Evolutionary conservation across 2,888 invertebrate species (phyloP).

Genomic region (Acanthacorydalis orientalis): DNA sequence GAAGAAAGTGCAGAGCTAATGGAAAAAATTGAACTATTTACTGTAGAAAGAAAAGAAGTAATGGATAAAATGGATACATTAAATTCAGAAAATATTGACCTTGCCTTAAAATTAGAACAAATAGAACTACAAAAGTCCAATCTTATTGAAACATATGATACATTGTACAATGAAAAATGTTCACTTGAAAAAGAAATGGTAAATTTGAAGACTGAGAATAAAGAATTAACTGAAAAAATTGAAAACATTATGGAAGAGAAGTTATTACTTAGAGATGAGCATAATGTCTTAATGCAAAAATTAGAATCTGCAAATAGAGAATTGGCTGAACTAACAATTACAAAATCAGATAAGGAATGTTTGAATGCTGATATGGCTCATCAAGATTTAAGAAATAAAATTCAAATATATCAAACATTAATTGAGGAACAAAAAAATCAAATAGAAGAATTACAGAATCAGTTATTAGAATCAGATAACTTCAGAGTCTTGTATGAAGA

Average conservation of each 20-base stretch:
- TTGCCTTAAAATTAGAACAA: constrained; percentile 32
- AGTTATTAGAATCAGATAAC: too few species aligned
- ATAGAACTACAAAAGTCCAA: constrained; percentile 27
- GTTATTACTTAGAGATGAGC: background rate
- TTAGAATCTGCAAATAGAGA: constrained; percentile 14
- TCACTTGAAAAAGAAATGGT: constrained; percentile 28
- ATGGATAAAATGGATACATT: constrained; percentile 48
- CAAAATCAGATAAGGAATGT: constrained; percentile 5
- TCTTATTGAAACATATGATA: constrained; percentile 25
- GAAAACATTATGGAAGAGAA: background rate
- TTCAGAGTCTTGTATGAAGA: constrained; percentile 6
- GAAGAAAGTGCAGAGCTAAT: constrained; percentile 48
- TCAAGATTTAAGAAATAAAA: constrained; percentile 17
- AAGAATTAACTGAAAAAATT: constrained; percentile 4
- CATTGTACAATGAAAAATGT: constrained; percentile 29
- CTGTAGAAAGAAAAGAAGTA: constrained; percentile 49
- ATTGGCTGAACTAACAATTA: constrained; percentile 7
- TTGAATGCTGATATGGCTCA: background rate
- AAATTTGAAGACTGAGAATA: constrained; percentile 20
- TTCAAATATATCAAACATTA: constrained; percentile 21
- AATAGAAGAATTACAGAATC: constrained; percentile 13
- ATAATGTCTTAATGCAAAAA: background rate
- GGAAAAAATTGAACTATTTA: constrained; percentile 49
- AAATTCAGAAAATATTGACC: constrained; percentile 39
- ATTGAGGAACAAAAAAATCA: constrained; percentile 25